Evolutionary conservation across 2,888 invertebrate genomes (phyloP).

Genomic region (Cataglyphis cursor): DNA sequence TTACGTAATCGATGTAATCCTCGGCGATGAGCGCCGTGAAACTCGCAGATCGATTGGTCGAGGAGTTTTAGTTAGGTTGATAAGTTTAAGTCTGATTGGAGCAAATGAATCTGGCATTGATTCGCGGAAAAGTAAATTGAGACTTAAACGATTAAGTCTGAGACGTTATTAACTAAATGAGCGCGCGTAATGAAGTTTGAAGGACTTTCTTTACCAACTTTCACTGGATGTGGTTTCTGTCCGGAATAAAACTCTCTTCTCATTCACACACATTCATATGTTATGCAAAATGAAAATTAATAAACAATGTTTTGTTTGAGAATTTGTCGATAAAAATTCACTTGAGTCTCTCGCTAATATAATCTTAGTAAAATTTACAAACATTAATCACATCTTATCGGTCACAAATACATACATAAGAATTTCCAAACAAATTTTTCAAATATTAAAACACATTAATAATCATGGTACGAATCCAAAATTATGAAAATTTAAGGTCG

Average conservation of each 20-base stretch:
- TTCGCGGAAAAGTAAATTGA: conserved; percentile 17
- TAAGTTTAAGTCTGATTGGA: not conserved
- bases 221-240: not conserved
- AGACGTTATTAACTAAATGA: conserved; percentile 35
- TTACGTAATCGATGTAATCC: not conserved
- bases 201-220: not conserved
- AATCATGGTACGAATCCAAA: not conserved
- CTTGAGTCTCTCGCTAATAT: not conserved
- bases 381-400: not conserved
- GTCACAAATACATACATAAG: not conserved
- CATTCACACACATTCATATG: not conserved
- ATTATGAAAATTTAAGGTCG: conserved; percentile 49
- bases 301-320: not conserved
- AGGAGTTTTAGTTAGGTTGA: not conserved
- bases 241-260: not conserved
- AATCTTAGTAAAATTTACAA: not conserved
- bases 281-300: conserved; percentile 7
- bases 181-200: not conserved
- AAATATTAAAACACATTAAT: not conserved
- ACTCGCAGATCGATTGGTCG: not conserved
- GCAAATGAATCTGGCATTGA: conserved; percentile 11
- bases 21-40: not conserved
- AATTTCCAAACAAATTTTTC: not conserved
- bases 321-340: not conserved
- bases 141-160: conserved; percentile 17